phyloP scores from a whole-genome alignment of 37 sponge, comb jelly and placozoan species.

The Aplysina aerophoba region DNA sequence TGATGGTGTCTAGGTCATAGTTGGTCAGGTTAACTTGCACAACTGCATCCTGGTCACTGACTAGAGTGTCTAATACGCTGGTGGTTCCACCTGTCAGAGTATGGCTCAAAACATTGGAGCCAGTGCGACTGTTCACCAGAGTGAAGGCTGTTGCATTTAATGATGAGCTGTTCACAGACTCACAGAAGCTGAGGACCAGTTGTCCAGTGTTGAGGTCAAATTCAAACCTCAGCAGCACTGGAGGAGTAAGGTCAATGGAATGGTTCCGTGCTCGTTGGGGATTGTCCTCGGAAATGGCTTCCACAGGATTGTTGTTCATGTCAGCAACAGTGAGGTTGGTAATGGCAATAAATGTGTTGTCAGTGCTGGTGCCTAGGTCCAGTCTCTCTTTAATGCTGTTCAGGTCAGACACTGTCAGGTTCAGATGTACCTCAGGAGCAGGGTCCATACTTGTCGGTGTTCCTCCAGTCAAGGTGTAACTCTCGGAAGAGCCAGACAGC shows the following conservation, averaged over 20 bases:
- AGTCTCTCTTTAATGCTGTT: constrained; percentile 38
- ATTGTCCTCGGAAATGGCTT: neutral
- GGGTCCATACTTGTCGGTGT: constrained; percentile 53
- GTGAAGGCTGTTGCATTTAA: constrained; percentile 11
- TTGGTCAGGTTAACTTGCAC: constrained; percentile 52
- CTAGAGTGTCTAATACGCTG: constrained; percentile 57
- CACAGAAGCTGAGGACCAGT: constrained; percentile 7
- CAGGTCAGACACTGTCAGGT: constrained; percentile 50
- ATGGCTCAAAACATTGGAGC: constrained; percentile 33
- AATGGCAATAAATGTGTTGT: constrained; percentile 53
- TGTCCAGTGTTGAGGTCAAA: constrained; percentile 19
- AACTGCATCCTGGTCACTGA: constrained; percentile 69
- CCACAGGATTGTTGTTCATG: constrained; percentile 3
- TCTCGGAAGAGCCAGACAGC: constrained; percentile 39
- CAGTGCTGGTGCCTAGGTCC: constrained; percentile 42
- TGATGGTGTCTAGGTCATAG: constrained; percentile 71
- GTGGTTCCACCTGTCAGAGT: constrained; percentile 73
- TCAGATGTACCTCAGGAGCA: constrained; percentile 60
- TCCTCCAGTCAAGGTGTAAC: constrained; percentile 80
- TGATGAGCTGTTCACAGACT: constrained; percentile 22
- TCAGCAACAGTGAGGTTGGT: constrained; percentile 25
- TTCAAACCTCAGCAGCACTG: constrained; percentile 17
- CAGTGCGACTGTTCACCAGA: constrained; percentile 32
- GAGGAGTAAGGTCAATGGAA: constrained; percentile 5
- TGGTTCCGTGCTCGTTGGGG: neutral